Evolutionary conservation across 2,797 vertebrate species (phyloP).

Genomic region (Scomberomorus guttatus): DNA sequence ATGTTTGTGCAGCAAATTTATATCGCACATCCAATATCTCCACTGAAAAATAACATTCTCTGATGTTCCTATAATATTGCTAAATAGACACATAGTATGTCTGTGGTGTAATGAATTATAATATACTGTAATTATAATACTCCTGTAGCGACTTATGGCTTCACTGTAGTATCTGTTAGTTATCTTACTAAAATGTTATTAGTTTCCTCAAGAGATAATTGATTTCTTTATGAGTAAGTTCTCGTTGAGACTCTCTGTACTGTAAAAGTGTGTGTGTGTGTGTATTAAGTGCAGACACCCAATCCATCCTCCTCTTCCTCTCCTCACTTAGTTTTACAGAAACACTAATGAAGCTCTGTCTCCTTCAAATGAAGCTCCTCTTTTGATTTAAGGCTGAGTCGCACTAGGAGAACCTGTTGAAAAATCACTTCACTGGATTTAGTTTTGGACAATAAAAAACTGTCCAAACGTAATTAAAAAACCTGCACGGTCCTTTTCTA

Average conservation of each 20-base stretch:
- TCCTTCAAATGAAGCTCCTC: constrained; percentile 72
- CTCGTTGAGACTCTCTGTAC: constrained; percentile 42
- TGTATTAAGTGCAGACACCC: constrained; percentile 61
- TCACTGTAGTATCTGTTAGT: constrained; percentile 11
- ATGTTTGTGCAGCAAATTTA: too few species aligned
- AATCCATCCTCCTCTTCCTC: constrained; percentile 62
- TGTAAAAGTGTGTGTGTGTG: background rate
- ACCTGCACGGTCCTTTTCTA: constrained; percentile 65
- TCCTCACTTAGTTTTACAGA: constrained; percentile 59
- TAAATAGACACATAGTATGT: background rate
- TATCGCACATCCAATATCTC: too few species aligned
- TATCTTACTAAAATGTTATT: constrained; percentile 44
- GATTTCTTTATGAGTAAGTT: constrained; percentile 77
- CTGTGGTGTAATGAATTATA: background rate
- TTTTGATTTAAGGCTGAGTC: constrained; percentile 76
- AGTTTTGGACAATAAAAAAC: constrained; percentile 85
- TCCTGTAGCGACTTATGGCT: constrained; percentile 22
- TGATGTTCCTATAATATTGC: background rate
- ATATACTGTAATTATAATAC: constrained; percentile 8
- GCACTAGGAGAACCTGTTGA: constrained; percentile 74
- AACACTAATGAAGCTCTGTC: constrained; percentile 73
- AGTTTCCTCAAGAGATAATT: constrained; percentile 55
- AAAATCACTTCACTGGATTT: constrained; percentile 80
- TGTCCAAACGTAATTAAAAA: constrained; percentile 83
- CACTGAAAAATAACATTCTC: too few species aligned